A percentile compares a stretch with the other conserved stretches of the same genome.
Conservation (phyloP, 2,797 vertebrate species). For the Acanthis flammea region DNA sequence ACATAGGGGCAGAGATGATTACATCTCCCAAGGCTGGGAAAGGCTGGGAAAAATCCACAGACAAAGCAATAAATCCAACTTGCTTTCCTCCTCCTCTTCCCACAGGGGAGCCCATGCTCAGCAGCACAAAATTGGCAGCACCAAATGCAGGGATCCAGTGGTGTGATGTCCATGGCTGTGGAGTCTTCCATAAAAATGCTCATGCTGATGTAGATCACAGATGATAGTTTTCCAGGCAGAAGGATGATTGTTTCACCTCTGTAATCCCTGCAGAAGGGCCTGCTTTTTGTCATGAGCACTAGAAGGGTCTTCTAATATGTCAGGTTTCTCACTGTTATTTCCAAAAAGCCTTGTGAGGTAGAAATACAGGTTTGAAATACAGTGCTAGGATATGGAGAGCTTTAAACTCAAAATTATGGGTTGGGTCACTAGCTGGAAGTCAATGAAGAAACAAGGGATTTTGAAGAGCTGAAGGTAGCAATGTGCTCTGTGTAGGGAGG, state of each 20-base stretch:
- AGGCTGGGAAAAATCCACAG: neutral
- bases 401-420: neutral
- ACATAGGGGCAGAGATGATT: accelerated
- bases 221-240: neutral
- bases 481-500: neutral
- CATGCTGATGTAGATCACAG: neutral
- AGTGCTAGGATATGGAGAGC: neutral
- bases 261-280: neutral
- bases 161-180: neutral
- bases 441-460: neutral
- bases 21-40: neutral
- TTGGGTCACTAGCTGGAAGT: conserved; percentile 9
- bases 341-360: neutral
- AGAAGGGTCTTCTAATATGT: neutral
- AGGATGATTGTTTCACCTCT: neutral
- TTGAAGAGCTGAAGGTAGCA: conserved; percentile 26
- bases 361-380: neutral
- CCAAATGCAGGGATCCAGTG: neutral
- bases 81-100: neutral
- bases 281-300: neutral
- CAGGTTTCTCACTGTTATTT: neutral
- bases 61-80: neutral
- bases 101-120: neutral
- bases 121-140: neutral
- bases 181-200: neutral